Percentiles rank a stretch among this genome's conserved stretches.
These are phyloP conservation scores for Ceratotherium simum DNA, from an alignment of 2,113 vertebrate genomes.

Conservation along the genomic window DNA sequence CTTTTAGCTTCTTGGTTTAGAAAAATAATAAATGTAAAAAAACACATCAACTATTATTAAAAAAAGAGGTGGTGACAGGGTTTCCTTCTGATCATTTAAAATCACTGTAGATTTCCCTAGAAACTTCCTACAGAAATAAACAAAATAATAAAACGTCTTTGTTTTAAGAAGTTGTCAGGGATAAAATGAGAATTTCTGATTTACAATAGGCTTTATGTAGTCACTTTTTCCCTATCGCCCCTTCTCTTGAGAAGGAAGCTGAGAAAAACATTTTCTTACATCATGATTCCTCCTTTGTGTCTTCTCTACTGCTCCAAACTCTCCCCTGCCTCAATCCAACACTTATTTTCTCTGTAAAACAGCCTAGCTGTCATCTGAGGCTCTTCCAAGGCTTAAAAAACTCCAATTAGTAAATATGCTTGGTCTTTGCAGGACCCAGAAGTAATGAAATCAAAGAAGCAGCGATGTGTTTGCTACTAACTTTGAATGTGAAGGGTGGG, in stretches of 20 bases:
- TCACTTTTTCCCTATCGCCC: neutral
- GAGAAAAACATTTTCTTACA: slow-evolving; percentile 49
- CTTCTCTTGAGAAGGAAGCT: slow-evolving; percentile 48
- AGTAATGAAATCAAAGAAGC: neutral
- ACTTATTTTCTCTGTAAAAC: slow-evolving; percentile 38
- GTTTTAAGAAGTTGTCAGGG: slow-evolving; percentile 48
- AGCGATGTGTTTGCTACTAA: neutral
- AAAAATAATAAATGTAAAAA: slow-evolving; percentile 48
- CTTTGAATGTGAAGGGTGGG: neutral
- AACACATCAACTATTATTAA: neutral
- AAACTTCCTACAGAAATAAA: slow-evolving; percentile 61
- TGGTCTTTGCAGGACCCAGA: neutral
- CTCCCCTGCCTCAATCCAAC: neutral
- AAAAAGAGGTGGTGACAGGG: slow-evolving; percentile 48
- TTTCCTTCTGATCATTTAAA: slow-evolving; percentile 66
- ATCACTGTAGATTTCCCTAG: slow-evolving; percentile 29
- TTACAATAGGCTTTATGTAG: slow-evolving; percentile 44
- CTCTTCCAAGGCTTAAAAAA: neutral
- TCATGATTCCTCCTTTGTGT: slow-evolving; percentile 41
- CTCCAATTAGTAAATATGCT: slow-evolving; percentile 14
- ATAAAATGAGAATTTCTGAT: slow-evolving; percentile 61
- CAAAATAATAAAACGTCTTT: slow-evolving; percentile 65
- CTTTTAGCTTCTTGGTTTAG: slow-evolving; percentile 65
- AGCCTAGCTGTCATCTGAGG: neutral
- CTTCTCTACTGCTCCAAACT: neutral